Conservation (phyloP, 1,140 invertebrate genomes). For the Pachyrhynchus sulphureomaculatus region DNA sequence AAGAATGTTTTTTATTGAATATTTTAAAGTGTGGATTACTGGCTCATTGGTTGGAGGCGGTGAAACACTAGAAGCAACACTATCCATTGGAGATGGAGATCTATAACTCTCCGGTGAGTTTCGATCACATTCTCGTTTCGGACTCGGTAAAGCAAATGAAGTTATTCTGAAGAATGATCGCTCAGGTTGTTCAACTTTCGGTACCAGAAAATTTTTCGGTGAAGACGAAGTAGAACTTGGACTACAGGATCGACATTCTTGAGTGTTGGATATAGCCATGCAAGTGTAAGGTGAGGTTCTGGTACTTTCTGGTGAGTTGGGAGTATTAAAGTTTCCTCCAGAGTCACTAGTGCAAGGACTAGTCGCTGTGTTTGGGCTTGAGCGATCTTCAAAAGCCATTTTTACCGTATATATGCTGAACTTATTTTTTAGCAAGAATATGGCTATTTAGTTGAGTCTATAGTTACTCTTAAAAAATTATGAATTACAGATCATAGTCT, state of each 20-base stretch:
- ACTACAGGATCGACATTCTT: constrained; percentile 22
- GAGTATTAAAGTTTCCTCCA: constrained; percentile 33
- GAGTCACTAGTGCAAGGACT: constrained; percentile 33
- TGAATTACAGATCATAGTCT: too few relatives aligned
- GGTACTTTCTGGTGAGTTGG: constrained; percentile 49
- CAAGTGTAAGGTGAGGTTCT: constrained; percentile 49
- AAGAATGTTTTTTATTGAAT: constrained; percentile 50
- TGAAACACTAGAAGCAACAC: constrained; percentile 29
- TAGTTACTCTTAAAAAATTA: too few relatives aligned
- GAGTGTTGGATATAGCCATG: constrained; percentile 41
- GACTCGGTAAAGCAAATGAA: constrained; percentile 46
- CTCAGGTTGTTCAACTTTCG: constrained; percentile 32
- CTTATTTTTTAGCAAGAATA: too few relatives aligned
- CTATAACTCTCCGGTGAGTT: constrained; percentile 31
- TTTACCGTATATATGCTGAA: neutral
- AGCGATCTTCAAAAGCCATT: constrained; percentile 51
- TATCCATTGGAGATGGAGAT: constrained; percentile 32
- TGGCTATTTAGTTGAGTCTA: too few relatives aligned
- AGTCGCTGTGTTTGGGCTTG: constrained; percentile 46
- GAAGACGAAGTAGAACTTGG: constrained; percentile 23
- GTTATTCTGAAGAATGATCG: constrained; percentile 46
- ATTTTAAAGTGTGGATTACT: constrained; percentile 47
- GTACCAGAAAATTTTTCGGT: constrained; percentile 23
- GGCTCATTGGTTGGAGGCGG: constrained; percentile 39
- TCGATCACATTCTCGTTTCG: constrained; percentile 36